Evolutionary conservation across 2,113 vertebrate genomes (phyloP), one percentile per base, ranked within the genome.

Genomic region (Apaloderma vittatum): DNA sequence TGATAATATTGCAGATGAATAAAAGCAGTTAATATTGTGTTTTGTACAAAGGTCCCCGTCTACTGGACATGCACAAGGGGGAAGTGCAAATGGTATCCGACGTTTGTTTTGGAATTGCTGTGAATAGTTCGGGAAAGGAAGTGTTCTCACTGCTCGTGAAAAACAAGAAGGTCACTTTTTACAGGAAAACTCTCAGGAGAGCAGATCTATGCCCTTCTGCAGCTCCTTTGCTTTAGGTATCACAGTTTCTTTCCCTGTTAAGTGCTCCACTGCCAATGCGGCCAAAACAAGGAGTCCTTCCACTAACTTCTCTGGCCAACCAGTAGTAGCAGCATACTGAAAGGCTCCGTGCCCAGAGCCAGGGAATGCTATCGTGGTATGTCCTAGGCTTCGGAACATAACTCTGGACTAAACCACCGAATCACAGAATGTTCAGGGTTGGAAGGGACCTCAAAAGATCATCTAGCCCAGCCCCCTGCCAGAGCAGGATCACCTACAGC

Each of bases 41-140:
- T 75, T 59, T 73, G 12, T 55, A 21, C 22, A 7, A 34, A 78
- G 13, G n/a, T 24, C 34, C 8, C 26, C 45, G 49, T 57, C 32
- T 37, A 9, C 6, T 36, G 20, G 49, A 62, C 34, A 18, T 15
- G 4, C 19, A 13, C 1, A 0, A 0, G 5, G 8, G 29, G 15
- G 37, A 81, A 81, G 4, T 3, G 5, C 43, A 77, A 51, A 46
- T 27, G 9, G 3, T 34, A 51, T 74, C 67, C 19, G 43, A 61
- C 29, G 29, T 59, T 94, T 6, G 9, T 32, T 82, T 78, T 78
- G 23, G 26, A 62, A 73, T 18, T 34, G 24, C 32, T 75, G 23
- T 46, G 54, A 43, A 48, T 8, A 51, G 12, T 5, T 17, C 0
- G 0, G 86, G 58, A 59, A 81, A 73, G 66, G 37, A 81, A 86